A percentile compares a stretch with the other conserved stretches of the same genome.
These are phyloP conservation scores for Discoglossus pictus DNA, from an alignment of 2,797 vertebrate species.

Conservation along the genomic window DNA sequence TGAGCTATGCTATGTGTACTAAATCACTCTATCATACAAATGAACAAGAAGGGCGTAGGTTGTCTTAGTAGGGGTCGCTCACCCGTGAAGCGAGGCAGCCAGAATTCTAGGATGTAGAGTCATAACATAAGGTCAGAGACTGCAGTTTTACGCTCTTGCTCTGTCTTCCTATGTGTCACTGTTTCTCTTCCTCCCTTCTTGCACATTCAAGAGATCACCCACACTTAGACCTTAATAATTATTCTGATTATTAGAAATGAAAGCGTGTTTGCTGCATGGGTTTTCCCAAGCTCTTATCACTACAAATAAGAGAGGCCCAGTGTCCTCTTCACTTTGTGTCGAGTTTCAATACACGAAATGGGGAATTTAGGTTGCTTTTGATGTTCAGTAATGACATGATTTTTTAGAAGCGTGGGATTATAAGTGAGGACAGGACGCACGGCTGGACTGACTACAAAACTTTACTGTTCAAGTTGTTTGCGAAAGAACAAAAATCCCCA, in stretches of 20 bases:
- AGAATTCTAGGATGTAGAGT: slow-evolving; percentile 1
- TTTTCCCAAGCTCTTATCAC: slow-evolving; percentile 22
- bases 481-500: slow-evolving; percentile 36
- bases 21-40: no score
- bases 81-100: no score
- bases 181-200: slow-evolving; percentile 21
- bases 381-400: slow-evolving; percentile 66
- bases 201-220: slow-evolving; percentile 11
- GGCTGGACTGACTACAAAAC: slow-evolving; percentile 59
- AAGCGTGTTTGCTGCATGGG: slow-evolving; percentile 16
- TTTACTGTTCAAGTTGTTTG: slow-evolving; percentile 57
- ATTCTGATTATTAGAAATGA: slow-evolving; percentile 29
- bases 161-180: slow-evolving; percentile 23
- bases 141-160: not conserved
- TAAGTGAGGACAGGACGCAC: slow-evolving; percentile 28
- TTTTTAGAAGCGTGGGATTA: slow-evolving; percentile 47
- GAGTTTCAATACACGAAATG: slow-evolving; percentile 55
- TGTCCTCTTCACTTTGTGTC: slow-evolving; percentile 38
- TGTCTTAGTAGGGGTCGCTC: no score
- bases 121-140: not conserved
- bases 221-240: slow-evolving; percentile 32
- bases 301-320: slow-evolving; percentile 55
- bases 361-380: slow-evolving; percentile 58
- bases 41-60: no score
- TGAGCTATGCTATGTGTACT: no score